Evolutionary conservation across 2,888 invertebrate genomes (phyloP).

Genomic region (Lucinisca nassula): DNA sequence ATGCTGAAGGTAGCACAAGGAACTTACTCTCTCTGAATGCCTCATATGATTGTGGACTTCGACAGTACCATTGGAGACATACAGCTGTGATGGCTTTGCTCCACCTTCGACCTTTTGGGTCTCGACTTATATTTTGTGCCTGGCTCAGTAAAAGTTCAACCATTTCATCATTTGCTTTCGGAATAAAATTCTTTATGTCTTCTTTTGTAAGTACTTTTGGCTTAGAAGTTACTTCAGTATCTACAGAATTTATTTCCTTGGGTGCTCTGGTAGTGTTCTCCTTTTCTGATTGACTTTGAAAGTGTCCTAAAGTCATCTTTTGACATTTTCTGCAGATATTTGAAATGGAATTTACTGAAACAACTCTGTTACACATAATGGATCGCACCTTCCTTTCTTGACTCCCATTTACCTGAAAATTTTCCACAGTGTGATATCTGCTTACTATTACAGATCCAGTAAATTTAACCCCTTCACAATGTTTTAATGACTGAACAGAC

Average conservation of each 20-base stretch:
- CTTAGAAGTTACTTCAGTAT: not conserved
- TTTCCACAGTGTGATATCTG: constrained; percentile 41
- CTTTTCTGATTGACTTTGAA: not conserved
- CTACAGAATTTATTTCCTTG: not conserved
- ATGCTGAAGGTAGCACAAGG: constrained; percentile 39
- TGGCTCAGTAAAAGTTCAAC: constrained; percentile 44
- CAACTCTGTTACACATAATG: constrained; percentile 25
- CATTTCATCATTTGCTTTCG: constrained; percentile 45
- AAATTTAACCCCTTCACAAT: constrained; percentile 39
- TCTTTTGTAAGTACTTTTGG: constrained; percentile 12
- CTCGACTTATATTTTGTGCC: constrained; percentile 26
- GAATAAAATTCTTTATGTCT: constrained; percentile 40
- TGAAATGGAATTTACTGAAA: constrained; percentile 9
- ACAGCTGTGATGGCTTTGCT: constrained; percentile 18
- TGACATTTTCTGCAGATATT: constrained; percentile 35
- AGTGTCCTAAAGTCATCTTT: constrained; percentile 29
- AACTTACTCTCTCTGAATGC: constrained; percentile 9
- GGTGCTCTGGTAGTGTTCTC: not conserved
- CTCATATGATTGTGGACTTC: constrained; percentile 48
- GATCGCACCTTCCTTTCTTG: constrained; percentile 27
- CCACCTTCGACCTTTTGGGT: constrained; percentile 46
- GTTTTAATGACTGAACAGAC: constrained; percentile 7
- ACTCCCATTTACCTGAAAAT: not conserved
- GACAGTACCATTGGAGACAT: constrained; percentile 50
- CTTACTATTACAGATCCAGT: constrained; percentile 40